These are phyloP conservation scores for Stegodyphus dumicola DNA, from an alignment of 1,140 invertebrate genomes.

Conservation along the genomic window DNA sequence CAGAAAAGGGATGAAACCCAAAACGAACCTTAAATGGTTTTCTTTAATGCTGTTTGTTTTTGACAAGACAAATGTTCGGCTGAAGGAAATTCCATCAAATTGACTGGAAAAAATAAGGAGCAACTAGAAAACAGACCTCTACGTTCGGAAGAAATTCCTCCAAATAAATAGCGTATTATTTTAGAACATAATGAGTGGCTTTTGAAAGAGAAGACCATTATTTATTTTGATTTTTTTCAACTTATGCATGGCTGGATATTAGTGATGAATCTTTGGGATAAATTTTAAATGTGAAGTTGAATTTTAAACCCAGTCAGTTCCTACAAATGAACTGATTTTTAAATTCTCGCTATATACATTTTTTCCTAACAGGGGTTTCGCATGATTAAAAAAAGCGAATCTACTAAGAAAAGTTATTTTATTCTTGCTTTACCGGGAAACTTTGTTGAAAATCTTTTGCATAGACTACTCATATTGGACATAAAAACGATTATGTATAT, in stretches of 20 bases:
- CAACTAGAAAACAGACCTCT: constrained; percentile 25
- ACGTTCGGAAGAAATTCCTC: constrained; percentile 31
- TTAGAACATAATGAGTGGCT: constrained; percentile 54
- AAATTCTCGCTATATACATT: neutral
- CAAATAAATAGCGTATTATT: constrained; percentile 56
- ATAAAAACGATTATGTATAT: too few species aligned
- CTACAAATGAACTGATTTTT: constrained; percentile 33
- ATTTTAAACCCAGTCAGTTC: constrained; percentile 14
- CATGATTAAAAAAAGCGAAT: too few species aligned
- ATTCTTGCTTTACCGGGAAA: too few species aligned
- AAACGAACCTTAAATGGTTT: constrained; percentile 55
- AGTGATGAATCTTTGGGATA: neutral
- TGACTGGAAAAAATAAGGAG: constrained; percentile 46
- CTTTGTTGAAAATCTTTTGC: too few species aligned
- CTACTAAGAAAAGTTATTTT: too few species aligned
- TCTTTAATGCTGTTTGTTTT: constrained; percentile 55
- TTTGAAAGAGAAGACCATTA: neutral
- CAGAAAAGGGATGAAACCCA: constrained; percentile 38
- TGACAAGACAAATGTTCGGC: constrained; percentile 56
- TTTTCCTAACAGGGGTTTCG: neutral
- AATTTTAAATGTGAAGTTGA: neutral
- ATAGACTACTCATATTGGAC: too few species aligned
- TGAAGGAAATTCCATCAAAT: constrained; percentile 46
- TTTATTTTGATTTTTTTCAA: too few species aligned
- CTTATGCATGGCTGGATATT: too few species aligned